Percentiles rank a stretch among this genome's conserved stretches.
Conservation (phyloP, 53 echinoderm and acorn worm genomes). For the Arbacia lixula region DNA sequence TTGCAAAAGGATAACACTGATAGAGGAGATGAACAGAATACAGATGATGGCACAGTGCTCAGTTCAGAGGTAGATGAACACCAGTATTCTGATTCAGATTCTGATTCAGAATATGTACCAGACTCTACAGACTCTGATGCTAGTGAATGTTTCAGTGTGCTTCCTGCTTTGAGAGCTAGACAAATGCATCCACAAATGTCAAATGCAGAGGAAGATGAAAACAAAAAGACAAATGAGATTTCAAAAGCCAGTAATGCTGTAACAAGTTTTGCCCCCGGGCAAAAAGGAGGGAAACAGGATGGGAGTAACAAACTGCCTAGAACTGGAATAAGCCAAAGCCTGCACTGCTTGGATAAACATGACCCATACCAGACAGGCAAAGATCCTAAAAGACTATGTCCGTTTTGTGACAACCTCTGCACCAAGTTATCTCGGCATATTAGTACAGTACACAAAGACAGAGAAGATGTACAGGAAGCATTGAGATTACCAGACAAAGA, state of each 20-base stretch:
- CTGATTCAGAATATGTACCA: background rate
- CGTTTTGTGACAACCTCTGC: background rate
- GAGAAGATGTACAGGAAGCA: background rate
- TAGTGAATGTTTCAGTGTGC: background rate
- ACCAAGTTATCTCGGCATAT: constrained; percentile 8
- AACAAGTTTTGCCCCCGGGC: background rate
- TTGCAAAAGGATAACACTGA: background rate
- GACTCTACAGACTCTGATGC: background rate
- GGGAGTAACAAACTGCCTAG: background rate
- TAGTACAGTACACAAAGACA: background rate
- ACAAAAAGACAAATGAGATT: background rate
- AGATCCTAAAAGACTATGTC: background rate
- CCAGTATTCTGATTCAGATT: background rate
- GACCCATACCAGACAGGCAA: background rate
- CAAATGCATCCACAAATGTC: background rate
- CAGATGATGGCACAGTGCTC: background rate
- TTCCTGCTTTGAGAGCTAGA: background rate
- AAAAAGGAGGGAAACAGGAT: background rate
- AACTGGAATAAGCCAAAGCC: background rate
- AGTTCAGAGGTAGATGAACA: background rate
- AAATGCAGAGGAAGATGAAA: constrained; percentile 2
- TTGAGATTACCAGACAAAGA: background rate
- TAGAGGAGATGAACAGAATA: background rate
- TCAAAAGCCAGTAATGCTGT: background rate
- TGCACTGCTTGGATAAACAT: background rate